Conservation (phyloP, 1,140 invertebrate genomes). For the Drepana arcuata region DNA sequence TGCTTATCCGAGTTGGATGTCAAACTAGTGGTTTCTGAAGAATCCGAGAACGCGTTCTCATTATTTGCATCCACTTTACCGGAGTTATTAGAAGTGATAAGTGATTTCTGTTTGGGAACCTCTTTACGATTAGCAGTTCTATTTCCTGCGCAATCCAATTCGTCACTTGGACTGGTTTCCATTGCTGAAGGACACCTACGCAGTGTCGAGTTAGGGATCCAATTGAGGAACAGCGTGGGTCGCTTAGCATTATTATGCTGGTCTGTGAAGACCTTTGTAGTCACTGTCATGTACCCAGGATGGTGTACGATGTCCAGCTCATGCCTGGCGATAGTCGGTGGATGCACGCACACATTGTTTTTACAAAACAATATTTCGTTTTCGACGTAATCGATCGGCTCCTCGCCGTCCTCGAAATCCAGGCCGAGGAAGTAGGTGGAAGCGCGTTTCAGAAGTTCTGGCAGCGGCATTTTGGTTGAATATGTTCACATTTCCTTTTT, state of each 20-base stretch:
- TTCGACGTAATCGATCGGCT: constrained; percentile 78
- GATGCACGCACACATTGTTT: constrained; percentile 97
- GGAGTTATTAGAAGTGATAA: constrained; percentile 10
- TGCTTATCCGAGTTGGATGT: constrained; percentile 67
- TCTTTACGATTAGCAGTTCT: constrained; percentile 38
- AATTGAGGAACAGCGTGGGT: constrained; percentile 90
- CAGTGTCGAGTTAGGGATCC: constrained; percentile 94
- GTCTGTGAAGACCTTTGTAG: constrained; percentile 81
- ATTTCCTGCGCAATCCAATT: constrained; percentile 29
- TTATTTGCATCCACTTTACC: constrained; percentile 37
- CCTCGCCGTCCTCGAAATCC: constrained; percentile 74
- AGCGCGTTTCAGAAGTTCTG: constrained; percentile 81
- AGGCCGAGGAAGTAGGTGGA: constrained; percentile 84
- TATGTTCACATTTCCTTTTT: constrained; percentile 47
- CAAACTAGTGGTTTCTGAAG: constrained; percentile 65
- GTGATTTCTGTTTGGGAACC: constrained; percentile 28
- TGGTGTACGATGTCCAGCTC: constrained; percentile 89
- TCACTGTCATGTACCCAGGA: constrained; percentile 92
- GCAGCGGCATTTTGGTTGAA: constrained; percentile 77
- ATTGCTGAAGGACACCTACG: constrained; percentile 87
- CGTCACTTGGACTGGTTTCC: constrained; percentile 73
- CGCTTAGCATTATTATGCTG: constrained; percentile 80
- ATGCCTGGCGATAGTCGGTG: constrained; percentile 83
- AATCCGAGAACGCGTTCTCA: constrained; percentile 64
- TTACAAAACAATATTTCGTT: constrained; percentile 90